These are phyloP conservation scores for Enteromius fasciolatus DNA, from an alignment of 2,797 vertebrate species.

Conservation along the genomic window DNA sequence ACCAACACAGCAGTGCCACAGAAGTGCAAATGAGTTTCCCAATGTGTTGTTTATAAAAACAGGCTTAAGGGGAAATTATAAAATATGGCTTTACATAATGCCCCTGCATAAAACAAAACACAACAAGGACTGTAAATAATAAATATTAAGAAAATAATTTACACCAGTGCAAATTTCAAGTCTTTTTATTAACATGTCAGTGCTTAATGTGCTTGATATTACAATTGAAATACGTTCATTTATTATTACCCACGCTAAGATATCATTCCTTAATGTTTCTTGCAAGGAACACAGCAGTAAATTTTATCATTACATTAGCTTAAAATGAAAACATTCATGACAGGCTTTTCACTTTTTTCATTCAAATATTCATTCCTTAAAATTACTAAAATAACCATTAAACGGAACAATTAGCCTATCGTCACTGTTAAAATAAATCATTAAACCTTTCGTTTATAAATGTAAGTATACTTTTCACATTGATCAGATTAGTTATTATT, in stretches of 20 bases:
- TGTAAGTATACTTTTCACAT: no score
- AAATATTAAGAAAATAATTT: not conserved
- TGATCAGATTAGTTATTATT: not conserved
- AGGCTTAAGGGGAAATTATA: not conserved
- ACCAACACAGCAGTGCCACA: not conserved
- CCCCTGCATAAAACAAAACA: not conserved
- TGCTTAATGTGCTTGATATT: not conserved
- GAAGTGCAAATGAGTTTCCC: not conserved
- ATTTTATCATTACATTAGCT: not conserved
- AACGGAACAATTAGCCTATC: not conserved
- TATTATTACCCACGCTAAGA: not conserved
- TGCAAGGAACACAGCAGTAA: not conserved
- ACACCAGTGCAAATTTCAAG: not conserved
- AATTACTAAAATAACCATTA: not conserved
- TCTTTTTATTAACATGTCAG: not conserved
- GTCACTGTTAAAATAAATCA: not conserved
- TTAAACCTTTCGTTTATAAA: not conserved
- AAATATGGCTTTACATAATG: not conserved
- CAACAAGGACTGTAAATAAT: not conserved
- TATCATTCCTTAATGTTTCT: not conserved
- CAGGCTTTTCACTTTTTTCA: not conserved
- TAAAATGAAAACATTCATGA: not conserved
- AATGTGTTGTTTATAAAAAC: conserved; percentile 3
- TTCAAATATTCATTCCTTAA: not conserved
- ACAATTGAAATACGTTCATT: not conserved